Conservation (phyloP, 1,140 invertebrate species). For the Listronotus oregonensis region DNA sequence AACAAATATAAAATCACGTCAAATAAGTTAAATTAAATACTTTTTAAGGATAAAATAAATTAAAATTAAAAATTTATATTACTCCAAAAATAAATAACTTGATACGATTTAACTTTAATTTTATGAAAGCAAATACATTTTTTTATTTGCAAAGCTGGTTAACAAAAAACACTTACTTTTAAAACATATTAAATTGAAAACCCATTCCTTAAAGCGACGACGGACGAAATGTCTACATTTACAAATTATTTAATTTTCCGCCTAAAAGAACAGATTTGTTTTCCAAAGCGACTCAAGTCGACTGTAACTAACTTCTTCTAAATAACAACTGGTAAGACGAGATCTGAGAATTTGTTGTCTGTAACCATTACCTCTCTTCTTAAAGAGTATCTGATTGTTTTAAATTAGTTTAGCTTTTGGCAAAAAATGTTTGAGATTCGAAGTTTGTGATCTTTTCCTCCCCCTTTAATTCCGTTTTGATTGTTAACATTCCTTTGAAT, state of each 20-base stretch:
- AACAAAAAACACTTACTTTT: conserved; percentile 3
- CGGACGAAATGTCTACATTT: conserved; percentile 46
- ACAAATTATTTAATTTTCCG: conserved; percentile 54
- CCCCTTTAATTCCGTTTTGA: background rate
- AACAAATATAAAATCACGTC: too few species aligned
- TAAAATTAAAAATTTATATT: too few species aligned
- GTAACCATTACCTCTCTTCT: conserved; percentile 10
- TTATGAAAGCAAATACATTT: too few species aligned
- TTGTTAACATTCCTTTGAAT: too few species aligned
- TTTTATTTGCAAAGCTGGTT: too few species aligned
- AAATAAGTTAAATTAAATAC: too few species aligned
- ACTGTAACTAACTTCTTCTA: conserved; percentile 45
- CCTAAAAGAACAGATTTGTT: conserved; percentile 51
- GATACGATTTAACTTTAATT: too few species aligned
- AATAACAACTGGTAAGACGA: conserved; percentile 42
- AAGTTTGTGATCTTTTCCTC: conserved; percentile 16
- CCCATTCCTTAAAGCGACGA: conserved; percentile 11
- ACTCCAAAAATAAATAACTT: too few species aligned
- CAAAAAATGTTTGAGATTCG: conserved; percentile 16
- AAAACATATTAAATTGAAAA: conserved; percentile 29
- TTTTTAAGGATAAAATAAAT: too few species aligned
- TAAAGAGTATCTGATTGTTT: conserved; percentile 24
- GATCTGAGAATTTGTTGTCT: conserved; percentile 9
- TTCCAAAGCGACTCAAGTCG: conserved; percentile 47
- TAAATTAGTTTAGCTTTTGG: conserved; percentile 31